These are phyloP conservation scores for Jordanella pulchra DNA, from an alignment of 2,797 vertebrate genomes.

Conservation along the genomic window DNA sequence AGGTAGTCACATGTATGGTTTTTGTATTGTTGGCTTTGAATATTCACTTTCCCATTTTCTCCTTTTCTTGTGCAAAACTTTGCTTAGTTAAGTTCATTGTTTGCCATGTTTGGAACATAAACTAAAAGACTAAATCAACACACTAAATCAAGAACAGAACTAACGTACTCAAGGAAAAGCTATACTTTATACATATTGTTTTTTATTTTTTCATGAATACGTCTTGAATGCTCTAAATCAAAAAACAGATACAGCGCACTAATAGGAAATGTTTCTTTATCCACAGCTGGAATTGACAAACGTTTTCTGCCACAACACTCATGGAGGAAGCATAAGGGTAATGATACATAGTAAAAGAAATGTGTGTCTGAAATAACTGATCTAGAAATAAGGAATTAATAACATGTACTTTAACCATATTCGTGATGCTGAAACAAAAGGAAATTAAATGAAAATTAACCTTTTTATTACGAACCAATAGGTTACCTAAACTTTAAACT, in stretches of 20 bases:
- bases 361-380: not conserved
- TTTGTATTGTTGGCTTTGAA: not conserved
- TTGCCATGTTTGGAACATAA: no score
- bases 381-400: not conserved
- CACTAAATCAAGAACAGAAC: no score
- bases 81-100: no score
- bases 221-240: not conserved
- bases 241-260: slow-evolving; percentile 8
- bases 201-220: not conserved
- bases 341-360: slow-evolving; percentile 24
- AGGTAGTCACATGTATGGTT: no score
- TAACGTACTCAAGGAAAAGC: no score
- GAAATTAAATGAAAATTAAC: no score
- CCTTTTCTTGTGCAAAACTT: not conserved
- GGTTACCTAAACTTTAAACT: no score
- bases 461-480: no score
- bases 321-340: slow-evolving; percentile 40
- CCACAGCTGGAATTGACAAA: slow-evolving; percentile 11
- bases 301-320: slow-evolving; percentile 1
- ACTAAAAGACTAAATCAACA: no score
- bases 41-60: no score
- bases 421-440: no score
- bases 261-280: not conserved
- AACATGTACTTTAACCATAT: no score
- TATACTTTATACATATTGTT: slow-evolving; percentile 7